These are phyloP conservation scores for Umimayanthus kanabou DNA, from an alignment of 92 coral and sea anemone genomes.

Conservation along the genomic window DNA sequence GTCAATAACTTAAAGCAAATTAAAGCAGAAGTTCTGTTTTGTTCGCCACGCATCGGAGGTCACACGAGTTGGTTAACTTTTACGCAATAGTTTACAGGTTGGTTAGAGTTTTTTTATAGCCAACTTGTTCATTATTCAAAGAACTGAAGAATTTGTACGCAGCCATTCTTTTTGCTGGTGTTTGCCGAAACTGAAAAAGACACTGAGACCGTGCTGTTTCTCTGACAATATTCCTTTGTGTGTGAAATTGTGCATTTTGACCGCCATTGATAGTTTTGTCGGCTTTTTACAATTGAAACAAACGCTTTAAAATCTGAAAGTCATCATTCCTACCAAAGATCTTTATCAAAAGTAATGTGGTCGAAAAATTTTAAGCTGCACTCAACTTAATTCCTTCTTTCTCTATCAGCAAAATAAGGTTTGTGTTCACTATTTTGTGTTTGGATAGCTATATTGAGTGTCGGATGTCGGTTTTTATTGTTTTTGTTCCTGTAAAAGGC, in stretches of 20 bases:
- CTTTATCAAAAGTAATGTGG: not conserved
- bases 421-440: not conserved
- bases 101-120: not conserved
- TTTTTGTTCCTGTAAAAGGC: not conserved
- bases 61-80: not conserved
- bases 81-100: not conserved
- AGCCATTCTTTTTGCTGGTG: too few relatives aligned
- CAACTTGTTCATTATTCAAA: not conserved
- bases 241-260: conserved; percentile 3
- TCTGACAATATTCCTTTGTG: not conserved
- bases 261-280: not conserved
- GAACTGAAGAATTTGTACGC: too few relatives aligned
- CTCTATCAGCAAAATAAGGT: not conserved
- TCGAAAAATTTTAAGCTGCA: not conserved
- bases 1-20: not conserved
- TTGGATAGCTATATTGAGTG: not conserved
- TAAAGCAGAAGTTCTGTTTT: not conserved
- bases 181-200: not conserved
- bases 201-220: too few relatives aligned
- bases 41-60: not conserved
- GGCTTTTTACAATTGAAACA: conserved; percentile 7
- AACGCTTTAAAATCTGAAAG: not conserved
- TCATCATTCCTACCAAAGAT: not conserved
- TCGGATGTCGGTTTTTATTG: not conserved
- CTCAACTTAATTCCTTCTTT: not conserved